phyloP scores from a whole-genome alignment of 2,888 invertebrate species.

The Caenorhabditis sp. region DNA sequence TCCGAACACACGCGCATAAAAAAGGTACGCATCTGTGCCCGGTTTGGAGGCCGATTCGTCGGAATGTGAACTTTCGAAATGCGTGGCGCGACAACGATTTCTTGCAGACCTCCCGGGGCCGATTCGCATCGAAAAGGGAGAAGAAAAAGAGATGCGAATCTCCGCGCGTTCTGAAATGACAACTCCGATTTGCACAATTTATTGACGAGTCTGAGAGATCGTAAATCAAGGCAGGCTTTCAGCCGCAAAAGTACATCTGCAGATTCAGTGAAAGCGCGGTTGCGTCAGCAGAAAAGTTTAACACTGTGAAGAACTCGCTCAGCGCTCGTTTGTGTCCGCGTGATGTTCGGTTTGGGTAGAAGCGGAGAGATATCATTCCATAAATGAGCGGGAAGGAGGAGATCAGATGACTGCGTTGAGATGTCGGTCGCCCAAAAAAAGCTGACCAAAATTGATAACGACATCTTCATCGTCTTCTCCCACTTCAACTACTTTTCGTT shows the following conservation, averaged over 20 bases:
- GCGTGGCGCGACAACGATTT: background rate
- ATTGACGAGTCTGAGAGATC: constrained; percentile 21
- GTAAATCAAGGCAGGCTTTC: constrained; percentile 8
- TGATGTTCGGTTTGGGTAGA: background rate
- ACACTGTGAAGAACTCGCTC: constrained; percentile 16
- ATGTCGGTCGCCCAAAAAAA: constrained; percentile 18
- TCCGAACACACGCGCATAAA: constrained; percentile 18
- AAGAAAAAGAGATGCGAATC: background rate
- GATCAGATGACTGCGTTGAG: constrained; percentile 16
- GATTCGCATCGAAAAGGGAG: background rate
- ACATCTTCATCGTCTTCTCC: constrained; percentile 10
- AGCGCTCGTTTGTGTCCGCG: background rate
- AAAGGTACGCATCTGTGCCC: constrained; percentile 2
- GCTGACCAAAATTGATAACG: constrained; percentile 51
- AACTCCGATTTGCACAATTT: constrained; percentile 31
- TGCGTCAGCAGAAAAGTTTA: constrained; percentile 29
- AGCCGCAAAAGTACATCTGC: constrained; percentile 21
- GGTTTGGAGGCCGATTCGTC: constrained; percentile 18
- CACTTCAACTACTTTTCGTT: background rate
- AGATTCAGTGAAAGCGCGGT: constrained; percentile 9
- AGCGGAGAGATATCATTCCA: background rate
- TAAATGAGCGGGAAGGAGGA: background rate
- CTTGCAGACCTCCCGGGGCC: background rate
- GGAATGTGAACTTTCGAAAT: constrained; percentile 34
- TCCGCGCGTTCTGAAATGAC: constrained; percentile 6